Evolutionary conservation across 2,888 invertebrate species (phyloP).

Genomic region (Oligia latruncula): DNA sequence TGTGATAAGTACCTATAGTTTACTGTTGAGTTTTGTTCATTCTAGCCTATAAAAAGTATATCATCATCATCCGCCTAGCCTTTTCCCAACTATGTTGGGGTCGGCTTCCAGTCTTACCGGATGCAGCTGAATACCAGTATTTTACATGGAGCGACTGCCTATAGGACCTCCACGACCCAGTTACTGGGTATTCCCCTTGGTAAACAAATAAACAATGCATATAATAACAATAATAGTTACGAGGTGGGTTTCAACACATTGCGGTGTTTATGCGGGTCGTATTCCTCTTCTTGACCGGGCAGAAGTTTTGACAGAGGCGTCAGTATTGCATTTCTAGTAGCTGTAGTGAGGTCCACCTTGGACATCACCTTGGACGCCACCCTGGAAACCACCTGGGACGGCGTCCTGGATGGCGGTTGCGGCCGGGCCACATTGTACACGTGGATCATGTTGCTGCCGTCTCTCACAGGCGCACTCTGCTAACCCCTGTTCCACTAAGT

Average conservation of each 20-base stretch:
- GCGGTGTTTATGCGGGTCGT: conserved; percentile 93
- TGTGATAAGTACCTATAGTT: neutral
- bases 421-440: conserved; percentile 64
- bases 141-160: too few relatives aligned
- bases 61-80: too few relatives aligned
- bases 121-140: too few relatives aligned
- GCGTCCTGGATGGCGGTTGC: neutral
- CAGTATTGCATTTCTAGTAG: neutral
- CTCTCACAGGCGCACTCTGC: neutral
- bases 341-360: conserved; percentile 1
- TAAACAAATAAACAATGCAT: neutral
- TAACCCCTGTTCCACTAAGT: neutral
- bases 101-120: too few relatives aligned
- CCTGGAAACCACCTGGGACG: neutral
- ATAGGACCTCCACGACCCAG: too few relatives aligned
- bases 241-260: conserved; percentile 92
- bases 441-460: conserved; percentile 65
- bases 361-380: conserved; percentile 20
- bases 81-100: too few relatives aligned
- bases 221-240: conserved; percentile 84
- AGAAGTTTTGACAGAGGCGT: neutral
- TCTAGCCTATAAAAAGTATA: neutral
- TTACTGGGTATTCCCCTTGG: too few relatives aligned
- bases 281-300: conserved; percentile 78
- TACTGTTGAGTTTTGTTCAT: neutral